Conservation (phyloP, 2,113 vertebrate species). For the Tragelaphus buxtoni region DNA sequence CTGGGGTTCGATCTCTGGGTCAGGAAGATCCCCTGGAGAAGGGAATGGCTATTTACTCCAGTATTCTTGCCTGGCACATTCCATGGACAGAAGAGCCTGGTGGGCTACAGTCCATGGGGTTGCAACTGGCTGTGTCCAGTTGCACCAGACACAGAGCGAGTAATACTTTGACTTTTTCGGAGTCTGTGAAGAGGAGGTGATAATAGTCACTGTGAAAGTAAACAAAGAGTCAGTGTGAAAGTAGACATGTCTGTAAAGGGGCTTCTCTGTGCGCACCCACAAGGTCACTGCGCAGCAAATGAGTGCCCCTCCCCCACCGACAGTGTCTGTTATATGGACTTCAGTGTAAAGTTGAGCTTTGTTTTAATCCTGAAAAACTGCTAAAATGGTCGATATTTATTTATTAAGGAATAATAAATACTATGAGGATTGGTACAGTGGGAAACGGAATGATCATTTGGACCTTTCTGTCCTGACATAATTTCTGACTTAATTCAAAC, state of each 20-base stretch:
- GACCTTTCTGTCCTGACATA: not conserved
- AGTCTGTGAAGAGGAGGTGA: not conserved
- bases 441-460: not conserved
- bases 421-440: not conserved
- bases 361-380: conserved; percentile 19
- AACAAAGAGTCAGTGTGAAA: not conserved
- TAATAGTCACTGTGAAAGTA: not conserved
- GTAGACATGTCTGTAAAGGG: not conserved
- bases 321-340: not conserved
- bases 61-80: not conserved
- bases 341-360: not conserved
- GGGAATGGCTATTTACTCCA: not conserved
- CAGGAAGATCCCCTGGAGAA: not conserved
- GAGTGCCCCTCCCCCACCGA: not conserved
- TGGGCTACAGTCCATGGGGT: not conserved
- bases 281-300: not conserved
- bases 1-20: accelerated
- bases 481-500: not conserved
- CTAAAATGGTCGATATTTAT: not conserved
- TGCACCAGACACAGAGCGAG: not conserved
- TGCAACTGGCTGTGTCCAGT: not conserved
- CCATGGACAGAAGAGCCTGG: not conserved
- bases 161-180: not conserved
- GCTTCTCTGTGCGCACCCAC: not conserved
- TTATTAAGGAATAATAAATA: not conserved